Evolutionary conservation across 2,797 vertebrate species (phyloP).

Genomic region (Microctenopoma steveboyesi): DNA sequence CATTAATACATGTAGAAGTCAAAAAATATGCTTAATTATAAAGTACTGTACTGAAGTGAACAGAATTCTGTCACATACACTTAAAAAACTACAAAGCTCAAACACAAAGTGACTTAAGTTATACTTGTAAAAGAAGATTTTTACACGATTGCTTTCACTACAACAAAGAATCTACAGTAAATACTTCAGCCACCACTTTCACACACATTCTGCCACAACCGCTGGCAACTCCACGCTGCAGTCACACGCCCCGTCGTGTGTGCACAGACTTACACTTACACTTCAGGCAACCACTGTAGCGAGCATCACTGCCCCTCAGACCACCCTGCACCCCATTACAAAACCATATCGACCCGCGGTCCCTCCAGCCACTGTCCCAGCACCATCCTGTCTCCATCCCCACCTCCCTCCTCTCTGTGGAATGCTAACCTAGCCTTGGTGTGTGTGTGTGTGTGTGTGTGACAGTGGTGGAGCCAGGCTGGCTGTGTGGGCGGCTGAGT

Average conservation of each 20-base stretch:
- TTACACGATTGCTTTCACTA: conserved; percentile 20
- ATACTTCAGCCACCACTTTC: conserved; percentile 20
- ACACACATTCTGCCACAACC: conserved; percentile 17
- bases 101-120: neutral
- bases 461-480: conserved; percentile 76
- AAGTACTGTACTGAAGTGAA: no score
- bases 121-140: conserved; percentile 19
- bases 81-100: neutral
- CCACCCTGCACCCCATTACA: conserved; percentile 55
- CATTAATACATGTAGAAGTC: neutral
- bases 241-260: conserved; percentile 11
- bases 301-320: conserved; percentile 31
- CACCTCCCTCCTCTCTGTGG: conserved; percentile 45
- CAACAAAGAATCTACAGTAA: conserved; percentile 9
- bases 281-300: neutral
- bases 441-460: conserved; percentile 32
- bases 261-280: neutral
- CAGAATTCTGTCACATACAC: no score
- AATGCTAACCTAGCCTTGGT: conserved; percentile 59
- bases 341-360: conserved; percentile 61
- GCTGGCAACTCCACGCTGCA: neutral
- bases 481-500: conserved; percentile 76
- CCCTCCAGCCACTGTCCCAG: conserved; percentile 61
- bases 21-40: neutral
- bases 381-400: conserved; percentile 53